Percentiles rank a stretch among this genome's conserved stretches.
These are phyloP conservation scores for Chloroceryle aenea DNA, from an alignment of 2,113 vertebrate genomes.

Conservation along the genomic window DNA sequence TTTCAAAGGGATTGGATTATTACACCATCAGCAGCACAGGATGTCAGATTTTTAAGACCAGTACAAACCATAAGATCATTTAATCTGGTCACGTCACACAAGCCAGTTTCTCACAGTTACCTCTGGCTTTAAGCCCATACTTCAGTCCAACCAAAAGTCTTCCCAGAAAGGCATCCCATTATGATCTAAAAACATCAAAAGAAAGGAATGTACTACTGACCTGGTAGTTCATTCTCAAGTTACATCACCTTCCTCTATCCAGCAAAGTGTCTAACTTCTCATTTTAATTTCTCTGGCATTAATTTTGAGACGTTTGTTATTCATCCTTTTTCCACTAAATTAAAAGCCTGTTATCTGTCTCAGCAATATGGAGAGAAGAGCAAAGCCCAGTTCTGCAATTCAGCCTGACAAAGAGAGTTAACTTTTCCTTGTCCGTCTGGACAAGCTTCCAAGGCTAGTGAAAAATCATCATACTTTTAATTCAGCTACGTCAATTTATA, in stretches of 20 bases:
- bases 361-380: not conserved
- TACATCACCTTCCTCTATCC: not conserved
- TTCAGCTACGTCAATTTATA: not conserved
- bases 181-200: not conserved
- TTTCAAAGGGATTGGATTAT: not conserved
- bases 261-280: not conserved
- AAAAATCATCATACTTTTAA: not conserved
- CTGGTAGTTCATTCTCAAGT: not conserved
- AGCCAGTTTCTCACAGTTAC: not conserved
- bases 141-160: not conserved
- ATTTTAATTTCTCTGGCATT: not conserved
- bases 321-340: not conserved
- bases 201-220: not conserved
- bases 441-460: not conserved
- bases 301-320: not conserved
- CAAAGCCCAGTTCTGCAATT: constrained; percentile 1
- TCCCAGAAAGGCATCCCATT: not conserved
- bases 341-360: not conserved
- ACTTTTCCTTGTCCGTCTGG: not conserved
- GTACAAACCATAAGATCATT: not conserved
- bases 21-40: not conserved
- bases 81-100: not conserved
- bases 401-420: constrained; percentile 17
- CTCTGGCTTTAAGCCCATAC: not conserved
- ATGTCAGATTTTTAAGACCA: not conserved